These are phyloP conservation scores for Leptopilina boulardi DNA, from an alignment of 1,140 invertebrate species.

Conservation along the genomic window DNA sequence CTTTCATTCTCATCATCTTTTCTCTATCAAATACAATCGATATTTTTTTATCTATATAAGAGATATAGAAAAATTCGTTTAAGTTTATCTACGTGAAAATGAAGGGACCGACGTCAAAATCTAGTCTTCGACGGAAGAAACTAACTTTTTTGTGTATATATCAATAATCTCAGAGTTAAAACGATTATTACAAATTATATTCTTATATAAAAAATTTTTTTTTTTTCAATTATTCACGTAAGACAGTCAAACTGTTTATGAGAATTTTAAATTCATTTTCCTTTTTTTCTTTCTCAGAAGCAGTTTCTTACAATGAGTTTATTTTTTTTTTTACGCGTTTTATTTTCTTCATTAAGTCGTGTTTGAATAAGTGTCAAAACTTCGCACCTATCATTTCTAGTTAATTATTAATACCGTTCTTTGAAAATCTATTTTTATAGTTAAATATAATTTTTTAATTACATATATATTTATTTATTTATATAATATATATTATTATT, in stretches of 20 bases:
- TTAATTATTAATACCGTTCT: slow-evolving; percentile 46
- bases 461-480: slow-evolving; percentile 52
- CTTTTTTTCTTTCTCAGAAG: neutral
- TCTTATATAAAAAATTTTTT: slow-evolving; percentile 1
- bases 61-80: slow-evolving; percentile 25
- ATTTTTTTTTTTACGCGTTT: slow-evolving; percentile 25
- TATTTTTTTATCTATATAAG: neutral
- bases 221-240: neutral
- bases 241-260: neutral
- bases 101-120: slow-evolving; percentile 5
- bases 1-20: neutral
- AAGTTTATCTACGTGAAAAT: slow-evolving; percentile 16
- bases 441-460: slow-evolving; percentile 55
- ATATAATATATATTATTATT: slow-evolving; percentile 54
- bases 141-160: neutral
- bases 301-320: slow-evolving; percentile 12
- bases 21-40: slow-evolving; percentile 11
- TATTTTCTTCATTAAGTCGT: slow-evolving; percentile 22
- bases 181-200: slow-evolving; percentile 17
- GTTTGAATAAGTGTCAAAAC: slow-evolving; percentile 34
- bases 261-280: neutral
- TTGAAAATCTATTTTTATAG: slow-evolving; percentile 53
- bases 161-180: neutral
- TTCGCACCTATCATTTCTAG: slow-evolving; percentile 32
- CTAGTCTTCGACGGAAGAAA: slow-evolving; percentile 15